Base-by-base conservation (phyloP, 2,113 vertebrate species). In the Zapus hudsonius region DNA sequence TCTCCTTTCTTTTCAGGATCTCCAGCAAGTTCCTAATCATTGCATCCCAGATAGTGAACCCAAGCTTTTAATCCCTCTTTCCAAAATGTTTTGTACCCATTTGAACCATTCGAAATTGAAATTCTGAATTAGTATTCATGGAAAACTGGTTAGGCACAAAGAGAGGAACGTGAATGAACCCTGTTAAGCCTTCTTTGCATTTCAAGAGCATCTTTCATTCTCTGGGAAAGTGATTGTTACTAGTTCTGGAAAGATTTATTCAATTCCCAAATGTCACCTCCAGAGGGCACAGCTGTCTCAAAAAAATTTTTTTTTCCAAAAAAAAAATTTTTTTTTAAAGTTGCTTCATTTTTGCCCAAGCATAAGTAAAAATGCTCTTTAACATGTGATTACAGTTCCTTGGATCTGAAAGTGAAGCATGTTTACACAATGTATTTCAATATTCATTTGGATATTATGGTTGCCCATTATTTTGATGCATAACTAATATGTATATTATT, bases 211-310 rank as follows among this genome's bases (percentile, higher is more conserved):
- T 4, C 44, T 88, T 90, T 84, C 55, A 6, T 95, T 97, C 92
- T 94, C 80, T 17, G 40, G 81, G 63, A 75, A 80, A 94, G 93
- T 90, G 87, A 61, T 90, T 95, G 87, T 95, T 90, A 52, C 0
- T 1, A 3, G 59, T 94, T 91, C 84, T 63, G 64, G 83, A 76
- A 89, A 82, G 63, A 74, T 93, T 93, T 85, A 44, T 13, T 96
- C 92, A 97, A 73, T 97, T 96, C 97, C 97, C 80, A 93, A 67
- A 73, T 84, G 94, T 42, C 23, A 94, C 97, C 97, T 97, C 96
- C 97, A 98, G 97, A 96, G 97, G 97, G 97, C 97, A 98, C 93
- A 95, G 76, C 94, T 79, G 88, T 96, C 96, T 94, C 93, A 96
- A 94, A 94, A 89, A 67, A 61, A 72, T n/a, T 25, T 36, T 64